phyloP scores from a whole-genome alignment of 2,797 vertebrate species.

The Thalassophryne amazonica region DNA sequence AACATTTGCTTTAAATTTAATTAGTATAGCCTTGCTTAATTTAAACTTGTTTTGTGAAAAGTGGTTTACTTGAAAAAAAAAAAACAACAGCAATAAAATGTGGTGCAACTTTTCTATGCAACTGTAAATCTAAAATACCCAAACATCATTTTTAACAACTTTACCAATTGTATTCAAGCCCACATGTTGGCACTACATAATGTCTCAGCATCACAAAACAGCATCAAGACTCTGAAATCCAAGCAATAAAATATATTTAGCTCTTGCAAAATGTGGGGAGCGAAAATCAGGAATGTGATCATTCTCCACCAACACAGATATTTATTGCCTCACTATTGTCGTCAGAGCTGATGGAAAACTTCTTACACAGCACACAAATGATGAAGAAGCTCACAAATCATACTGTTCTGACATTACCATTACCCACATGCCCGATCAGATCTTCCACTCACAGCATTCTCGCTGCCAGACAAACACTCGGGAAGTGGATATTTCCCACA shows the following conservation, averaged over 20 bases:
- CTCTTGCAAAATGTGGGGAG: neutral
- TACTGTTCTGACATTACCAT: slow-evolving; percentile 46
- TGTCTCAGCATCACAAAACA: neutral
- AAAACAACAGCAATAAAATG: no score
- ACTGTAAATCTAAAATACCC: no score
- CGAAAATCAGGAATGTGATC: slow-evolving; percentile 12
- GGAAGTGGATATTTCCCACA: slow-evolving; percentile 32
- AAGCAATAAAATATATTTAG: neutral
- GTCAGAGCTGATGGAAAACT: slow-evolving; percentile 27
- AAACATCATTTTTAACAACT: neutral
- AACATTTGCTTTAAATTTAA: no score
- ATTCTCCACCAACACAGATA: neutral
- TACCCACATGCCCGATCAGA: slow-evolving; percentile 30
- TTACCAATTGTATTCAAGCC: neutral
- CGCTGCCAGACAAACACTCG: slow-evolving; percentile 20
- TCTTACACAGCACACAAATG: slow-evolving; percentile 26
- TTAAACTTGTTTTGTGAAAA: no score
- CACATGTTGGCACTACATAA: no score
- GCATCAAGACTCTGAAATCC: neutral
- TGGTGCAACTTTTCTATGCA: no score
- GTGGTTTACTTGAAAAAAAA: no score
- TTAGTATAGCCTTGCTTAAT: no score
- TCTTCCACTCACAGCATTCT: slow-evolving; percentile 27
- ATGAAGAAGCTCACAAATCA: slow-evolving; percentile 31
- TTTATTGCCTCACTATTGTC: slow-evolving; percentile 6